phyloP scores from a whole-genome alignment of 2,888 invertebrate genomes.

The Pollenia labialis region DNA sequence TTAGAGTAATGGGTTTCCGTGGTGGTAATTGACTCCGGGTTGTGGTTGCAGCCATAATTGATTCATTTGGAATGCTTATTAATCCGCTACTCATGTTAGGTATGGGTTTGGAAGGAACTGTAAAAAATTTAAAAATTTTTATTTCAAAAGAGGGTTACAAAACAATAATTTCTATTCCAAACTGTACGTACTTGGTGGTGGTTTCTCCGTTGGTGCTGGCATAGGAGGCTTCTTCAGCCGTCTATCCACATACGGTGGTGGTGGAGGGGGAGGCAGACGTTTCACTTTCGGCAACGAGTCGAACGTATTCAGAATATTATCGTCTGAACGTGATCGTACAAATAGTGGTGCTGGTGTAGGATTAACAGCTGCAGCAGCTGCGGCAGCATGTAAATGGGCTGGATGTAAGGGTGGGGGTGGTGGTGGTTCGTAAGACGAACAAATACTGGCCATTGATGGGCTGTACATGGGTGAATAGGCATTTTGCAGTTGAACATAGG shows the following conservation, averaged over 20 bases:
- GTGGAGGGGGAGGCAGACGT: constrained; percentile 86
- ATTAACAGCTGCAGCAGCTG: constrained; percentile 76
- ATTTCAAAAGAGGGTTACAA: background rate
- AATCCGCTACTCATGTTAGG: constrained; percentile 63
- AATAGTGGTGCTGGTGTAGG: constrained; percentile 85
- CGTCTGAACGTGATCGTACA: constrained; percentile 91
- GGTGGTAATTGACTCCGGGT: constrained; percentile 77
- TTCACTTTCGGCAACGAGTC: constrained; percentile 85
- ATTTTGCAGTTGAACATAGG: constrained; percentile 88
- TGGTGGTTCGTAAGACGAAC: constrained; percentile 88
- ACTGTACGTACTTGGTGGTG: constrained; percentile 83
- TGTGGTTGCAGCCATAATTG: constrained; percentile 26
- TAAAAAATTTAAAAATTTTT: background rate
- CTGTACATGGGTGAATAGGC: constrained; percentile 88
- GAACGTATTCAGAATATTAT: constrained; percentile 90
- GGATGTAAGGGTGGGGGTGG: constrained; percentile 87
- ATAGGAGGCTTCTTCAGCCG: constrained; percentile 84
- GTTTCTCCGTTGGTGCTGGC: constrained; percentile 85
- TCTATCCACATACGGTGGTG: constrained; percentile 85
- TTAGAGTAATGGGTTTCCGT: constrained; percentile 79
- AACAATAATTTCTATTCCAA: background rate
- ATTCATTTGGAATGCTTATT: constrained; percentile 51
- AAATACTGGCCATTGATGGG: constrained; percentile 87
- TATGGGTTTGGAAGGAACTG: constrained; percentile 83
- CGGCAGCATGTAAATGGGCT: constrained; percentile 82